Base-by-base conservation (phyloP, 2,797 vertebrate genomes). In the Ciconia nigra region DNA sequence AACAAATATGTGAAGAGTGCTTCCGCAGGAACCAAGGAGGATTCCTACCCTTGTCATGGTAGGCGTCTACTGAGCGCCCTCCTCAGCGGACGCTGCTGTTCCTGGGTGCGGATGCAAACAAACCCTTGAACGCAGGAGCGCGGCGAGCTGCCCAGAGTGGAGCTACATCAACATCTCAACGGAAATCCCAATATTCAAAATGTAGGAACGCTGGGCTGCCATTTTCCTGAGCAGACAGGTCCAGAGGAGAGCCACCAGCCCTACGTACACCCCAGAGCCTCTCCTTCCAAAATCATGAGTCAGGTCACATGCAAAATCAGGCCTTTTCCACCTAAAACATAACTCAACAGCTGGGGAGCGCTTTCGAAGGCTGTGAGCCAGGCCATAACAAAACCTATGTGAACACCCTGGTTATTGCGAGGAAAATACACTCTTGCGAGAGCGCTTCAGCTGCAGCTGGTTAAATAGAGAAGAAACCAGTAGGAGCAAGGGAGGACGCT, bases 131-230 rank as follows among this genome's bases (percentile, higher is more conserved):
- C 22, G 51, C 19, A 51, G 29, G 21, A 81, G 28, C 0, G 0
- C 2, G 0, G 35, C 0, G 0, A 44, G 39, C 71, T 39, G 33
- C 74, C 33, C 3, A 0, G 21, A 37, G 17, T 1, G 2, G 13
- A 46, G 25, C 76, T 47, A 18, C 3, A 1, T 31, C 11, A 41
- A 54, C 52, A 61, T 10, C 58, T 25, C 44, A 37, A 7, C 9
- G 35, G 39, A 58, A 31, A 73, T 13, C 35, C 41, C 55, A 22
- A 7, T 9, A 47, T 10, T 16, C 15, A 6, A 28, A 41, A 16
- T 19, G 39, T 28, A 25, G 66, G 41, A 49, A 39, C 8, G 24
- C 41, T 28, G 25, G 35, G 35, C 35, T 84, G 51, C 22, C 9
- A 2, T 28, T 73, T 37, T 35, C 59, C 54, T n/a, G 29, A 67